phyloP scores from a whole-genome alignment of 2,113 vertebrate species.

The Redunca redunca region DNA sequence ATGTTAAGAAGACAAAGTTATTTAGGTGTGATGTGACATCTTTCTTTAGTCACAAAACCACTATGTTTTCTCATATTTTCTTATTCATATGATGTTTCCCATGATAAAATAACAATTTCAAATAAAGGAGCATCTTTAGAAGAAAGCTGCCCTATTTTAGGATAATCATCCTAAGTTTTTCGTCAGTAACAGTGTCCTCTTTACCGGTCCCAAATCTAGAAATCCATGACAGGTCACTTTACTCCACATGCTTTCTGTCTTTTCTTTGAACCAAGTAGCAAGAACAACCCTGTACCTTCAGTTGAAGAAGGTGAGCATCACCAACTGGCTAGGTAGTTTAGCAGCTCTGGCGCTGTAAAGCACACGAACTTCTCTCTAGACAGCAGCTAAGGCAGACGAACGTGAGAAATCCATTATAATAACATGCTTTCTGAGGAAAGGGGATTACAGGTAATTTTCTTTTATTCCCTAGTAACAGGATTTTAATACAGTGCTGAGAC shows the following conservation, averaged over 20 bases:
- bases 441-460: constrained; percentile 71
- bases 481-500: constrained; percentile 73
- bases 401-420: constrained; percentile 72
- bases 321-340: neutral
- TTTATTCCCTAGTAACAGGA: constrained; percentile 68
- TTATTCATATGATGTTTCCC: neutral
- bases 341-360: neutral
- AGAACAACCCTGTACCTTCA: neutral
- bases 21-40: neutral
- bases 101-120: neutral
- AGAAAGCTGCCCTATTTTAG: neutral
- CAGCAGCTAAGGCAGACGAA: constrained; percentile 54
- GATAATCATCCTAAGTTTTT: neutral
- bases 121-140: neutral
- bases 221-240: neutral
- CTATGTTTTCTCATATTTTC: neutral
- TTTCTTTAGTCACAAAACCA: neutral
- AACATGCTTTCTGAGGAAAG: constrained; percentile 71
- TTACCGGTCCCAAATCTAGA: neutral
- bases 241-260: neutral
- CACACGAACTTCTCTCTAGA: constrained; percentile 32
- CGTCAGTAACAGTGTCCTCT: neutral
- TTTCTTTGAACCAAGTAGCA: neutral
- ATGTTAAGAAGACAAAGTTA: neutral
- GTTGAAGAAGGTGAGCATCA: neutral